Base-by-base conservation (phyloP, 2,113 vertebrate genomes). In the Engraulis encrasicolus region DNA sequence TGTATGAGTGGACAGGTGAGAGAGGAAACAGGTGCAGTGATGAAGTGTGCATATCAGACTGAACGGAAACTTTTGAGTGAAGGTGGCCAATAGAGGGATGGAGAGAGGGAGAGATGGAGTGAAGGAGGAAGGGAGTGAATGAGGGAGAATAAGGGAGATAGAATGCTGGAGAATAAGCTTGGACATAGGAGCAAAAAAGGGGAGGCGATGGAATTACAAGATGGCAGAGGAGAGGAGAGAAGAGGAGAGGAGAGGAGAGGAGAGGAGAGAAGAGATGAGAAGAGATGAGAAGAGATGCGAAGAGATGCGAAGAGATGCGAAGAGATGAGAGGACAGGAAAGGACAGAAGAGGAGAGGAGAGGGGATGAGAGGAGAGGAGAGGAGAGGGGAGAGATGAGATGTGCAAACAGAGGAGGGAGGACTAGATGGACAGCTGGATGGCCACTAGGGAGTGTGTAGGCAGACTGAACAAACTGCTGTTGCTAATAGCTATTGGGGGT, bases 401-500 rank as follows among this genome's bases (percentile, higher is more conserved):
- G n/a, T n/a, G n/a, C n/a, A n/a, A n/a, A n/a, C n/a, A n/a, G n/a
- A n/a, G n/a, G n/a, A n/a, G n/a, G n/a, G n/a, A n/a, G n/a, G n/a
- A n/a, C n/a, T n/a, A n/a, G 58, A 66, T 66, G 58, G 31, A 31
- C n/a, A 66, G 58, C 23, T 31, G 23, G 58, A 66, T 2, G 6
- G 58, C 58, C n/a, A 66, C 23, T 31, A 27, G 23, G 58, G 58
- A 66, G 23, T 66, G 23, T 23, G n/a, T n/a, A 66, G 58, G 58
- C 58, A 27, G 58, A 14, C 7, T 66, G 58, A 31, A 66, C 58
- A 66, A 27, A 66, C 58, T 15, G 58, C 58, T 66, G 58, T 66
- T 66, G 58, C 58, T 66, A 66, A 66, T 66, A 31, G 58, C 58
- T 31, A 66, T 27, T 66, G 31, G 14, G 58, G 58, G 58, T 66